Evolutionary conservation across 2,888 invertebrate genomes (phyloP), one percentile per base, ranked within the genome.

Genomic region (Smittia sp.): DNA sequence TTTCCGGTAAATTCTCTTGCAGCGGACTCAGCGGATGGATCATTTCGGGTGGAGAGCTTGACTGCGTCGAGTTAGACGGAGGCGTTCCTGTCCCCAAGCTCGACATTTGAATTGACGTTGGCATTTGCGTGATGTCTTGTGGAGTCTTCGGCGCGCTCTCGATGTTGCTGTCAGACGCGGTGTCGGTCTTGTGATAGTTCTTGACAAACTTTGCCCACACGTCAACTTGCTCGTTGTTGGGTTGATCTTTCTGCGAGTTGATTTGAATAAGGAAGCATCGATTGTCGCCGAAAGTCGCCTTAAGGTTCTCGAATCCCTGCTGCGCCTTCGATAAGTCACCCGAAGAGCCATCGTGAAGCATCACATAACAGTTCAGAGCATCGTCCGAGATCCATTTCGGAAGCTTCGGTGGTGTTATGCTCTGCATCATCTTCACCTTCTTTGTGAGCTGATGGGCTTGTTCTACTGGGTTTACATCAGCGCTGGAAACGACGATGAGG

Each of bases 231-330:
- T 89, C 86, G 75, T 82, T 80, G 22, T 65, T 86, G 84, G 68
- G 85, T 83, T 58, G 58, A 18, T 86, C 85, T 68, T 85, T 86
- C 77, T 89, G 86, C 0, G 97, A 96, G 83, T 98, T 98, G 76
- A 97, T 90, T 80, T 90, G 89, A 74, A 98, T 84, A 78, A 98
- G 85, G 80, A 96, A 96, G 81, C 97, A 97, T 80, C 91, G 91
- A 78, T 88, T 87, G 41, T 89, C 86, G 11, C 97, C 97, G 84
- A 94, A 98, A 13, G 90, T 89, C 70, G 90, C 88, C 83, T 95
- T 94, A 80, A 98, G 86, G 76, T 89, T 88, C 78, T 93, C 92
- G 83, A 92, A 96, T 74, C 90, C 85, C 76, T 89, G 86, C 79
- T 92, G 92, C 73, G 95, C 94, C 80, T 95, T 96, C 80, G 76